Base-by-base conservation (phyloP, 2,113 vertebrate species). In the Erythrocebus patas region DNA sequence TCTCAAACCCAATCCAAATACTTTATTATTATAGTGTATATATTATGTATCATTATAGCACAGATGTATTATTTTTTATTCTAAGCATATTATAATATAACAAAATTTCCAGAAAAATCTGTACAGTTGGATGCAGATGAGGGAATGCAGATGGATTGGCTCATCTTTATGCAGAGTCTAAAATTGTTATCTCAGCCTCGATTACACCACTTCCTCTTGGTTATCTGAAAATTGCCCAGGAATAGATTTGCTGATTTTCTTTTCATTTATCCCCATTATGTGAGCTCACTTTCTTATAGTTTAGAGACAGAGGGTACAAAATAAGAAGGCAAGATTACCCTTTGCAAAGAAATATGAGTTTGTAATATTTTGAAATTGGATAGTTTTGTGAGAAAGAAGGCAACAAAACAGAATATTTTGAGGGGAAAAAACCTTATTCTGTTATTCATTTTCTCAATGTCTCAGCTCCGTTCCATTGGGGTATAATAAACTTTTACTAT, bases 191-290 rank as follows among this genome's bases (percentile, higher is more conserved):
- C 94, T 86, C 96, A 89, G 96, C 35, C 94, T 94, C 38, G 7
- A 75, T 87, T 93, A 95, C 8, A 66, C 76, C 68, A 92, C 83
- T 97, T 98, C 96, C 96, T 98, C 79, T 68, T 93, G 82, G 93
- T 95, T 93, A 97, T 96, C 97, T 90, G 82, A 97, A 96, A 97
- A 97, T 96, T 97, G 95, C 78, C 61, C 92, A 59, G 96, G 87
- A 97, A 97, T 96, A 97, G 93, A 98, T 95, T 93, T 95, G 92
- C 96, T 97, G 97, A 97, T 98, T 98, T 96, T 92, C 94, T 97
- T 97, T 97, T 97, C 97, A 97, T 96, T 89, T 92, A 23, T 73
- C 82, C 83, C 83, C 83, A 95, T 97, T 96, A 96, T 91, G 85
- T 82, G 73, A 95, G 76, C 59, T 85, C 20, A 70, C 59, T 95